phyloP scores from a whole-genome alignment of 2,888 invertebrate genomes.

The Drosophila neonasuta region DNA sequence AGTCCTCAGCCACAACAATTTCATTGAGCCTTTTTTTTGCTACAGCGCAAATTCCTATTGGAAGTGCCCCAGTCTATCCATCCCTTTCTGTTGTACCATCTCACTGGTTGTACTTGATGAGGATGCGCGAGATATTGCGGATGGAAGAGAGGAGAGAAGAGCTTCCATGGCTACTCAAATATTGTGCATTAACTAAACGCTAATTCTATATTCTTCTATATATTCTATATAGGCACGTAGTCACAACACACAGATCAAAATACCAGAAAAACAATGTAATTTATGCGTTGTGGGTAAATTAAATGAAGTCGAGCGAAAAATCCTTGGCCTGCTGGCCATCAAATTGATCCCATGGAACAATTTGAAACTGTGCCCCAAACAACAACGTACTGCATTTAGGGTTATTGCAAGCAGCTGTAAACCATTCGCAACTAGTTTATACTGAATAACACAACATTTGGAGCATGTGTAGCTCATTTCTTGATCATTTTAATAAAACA shows the following conservation, averaged over 20 bases:
- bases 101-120: constrained; percentile 1
- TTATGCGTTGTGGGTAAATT: constrained; percentile 15
- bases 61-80: constrained; percentile 4
- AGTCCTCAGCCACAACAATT: constrained; percentile 15
- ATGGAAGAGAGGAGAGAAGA: neutral
- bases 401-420: neutral
- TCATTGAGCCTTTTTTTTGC: constrained; percentile 32
- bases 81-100: constrained; percentile 1
- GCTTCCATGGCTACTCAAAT: constrained; percentile 4
- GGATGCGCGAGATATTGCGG: neutral
- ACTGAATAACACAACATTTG: neutral
- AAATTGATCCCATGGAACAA: constrained; percentile 5
- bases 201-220: constrained; percentile 3
- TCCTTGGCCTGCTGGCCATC: constrained; percentile 27
- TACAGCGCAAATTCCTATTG: constrained; percentile 56
- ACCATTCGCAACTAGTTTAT: neutral
- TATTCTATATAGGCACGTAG: constrained; percentile 12
- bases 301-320: constrained; percentile 2
- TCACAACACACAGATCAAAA: constrained; percentile 16
- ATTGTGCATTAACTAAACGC: constrained; percentile 12
- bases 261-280: constrained; percentile 11
- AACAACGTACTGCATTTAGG: neutral
- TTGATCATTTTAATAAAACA: neutral
- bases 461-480: neutral
- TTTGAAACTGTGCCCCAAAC: neutral